These are phyloP conservation scores for Trididemnum clinides DNA, from an alignment of 23 tunicate species.

Conservation along the genomic window DNA sequence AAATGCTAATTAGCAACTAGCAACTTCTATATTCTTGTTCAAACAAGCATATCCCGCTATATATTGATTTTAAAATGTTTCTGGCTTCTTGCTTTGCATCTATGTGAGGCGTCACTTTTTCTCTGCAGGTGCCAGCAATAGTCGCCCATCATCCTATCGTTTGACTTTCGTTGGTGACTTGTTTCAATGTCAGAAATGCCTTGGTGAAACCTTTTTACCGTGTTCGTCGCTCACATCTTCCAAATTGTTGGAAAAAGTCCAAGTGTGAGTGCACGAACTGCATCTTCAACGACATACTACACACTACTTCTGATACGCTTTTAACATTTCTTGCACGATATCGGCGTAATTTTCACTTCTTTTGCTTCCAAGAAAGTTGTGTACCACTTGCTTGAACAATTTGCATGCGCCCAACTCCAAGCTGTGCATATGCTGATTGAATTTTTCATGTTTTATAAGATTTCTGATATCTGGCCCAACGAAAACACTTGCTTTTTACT, in stretches of 20 bases:
- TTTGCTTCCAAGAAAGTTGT: constrained; percentile 17
- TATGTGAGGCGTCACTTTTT: neutral
- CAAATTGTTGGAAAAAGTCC: constrained; percentile 31
- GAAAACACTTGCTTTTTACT: too few species aligned
- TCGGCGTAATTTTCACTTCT: constrained; percentile 4
- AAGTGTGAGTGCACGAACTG: constrained; percentile 26
- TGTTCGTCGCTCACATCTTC: constrained; percentile 39
- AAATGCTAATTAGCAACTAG: too few species aligned
- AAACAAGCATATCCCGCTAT: too few species aligned
- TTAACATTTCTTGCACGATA: constrained; percentile 23
- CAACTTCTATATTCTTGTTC: too few species aligned
- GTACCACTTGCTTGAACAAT: constrained; percentile 23
- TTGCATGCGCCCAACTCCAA: constrained; percentile 23
- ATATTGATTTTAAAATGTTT: constrained; percentile 22
- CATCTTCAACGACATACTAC: constrained; percentile 34
- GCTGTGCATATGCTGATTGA: too few species aligned
- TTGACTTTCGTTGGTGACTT: constrained; percentile 8
- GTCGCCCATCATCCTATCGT: constrained; percentile 25
- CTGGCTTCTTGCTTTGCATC: constrained; percentile 21
- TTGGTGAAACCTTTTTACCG: constrained; percentile 30
- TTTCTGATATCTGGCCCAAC: too few species aligned
- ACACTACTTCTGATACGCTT: constrained; percentile 14
- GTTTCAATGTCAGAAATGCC: constrained; percentile 38
- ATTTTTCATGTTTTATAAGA: too few species aligned
- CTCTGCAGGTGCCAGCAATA: constrained; percentile 43